phyloP scores from a whole-genome alignment of 2,113 vertebrate genomes.

The Procavia capensis region DNA sequence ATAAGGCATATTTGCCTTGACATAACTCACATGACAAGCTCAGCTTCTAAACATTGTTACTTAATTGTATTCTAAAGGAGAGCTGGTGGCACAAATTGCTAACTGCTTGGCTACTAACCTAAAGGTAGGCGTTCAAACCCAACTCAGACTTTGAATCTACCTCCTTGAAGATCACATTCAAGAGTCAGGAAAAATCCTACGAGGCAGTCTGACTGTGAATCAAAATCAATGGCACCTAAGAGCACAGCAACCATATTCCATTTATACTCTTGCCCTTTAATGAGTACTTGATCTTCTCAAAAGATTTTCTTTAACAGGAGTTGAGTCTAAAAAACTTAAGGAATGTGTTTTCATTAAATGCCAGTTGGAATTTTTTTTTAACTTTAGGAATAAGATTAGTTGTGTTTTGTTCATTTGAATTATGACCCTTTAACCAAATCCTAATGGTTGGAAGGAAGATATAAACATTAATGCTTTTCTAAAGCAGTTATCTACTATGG shows the following conservation, averaged over 20 bases:
- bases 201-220: too few relatives aligned
- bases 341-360: constrained; percentile 69
- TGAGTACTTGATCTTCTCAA: constrained; percentile 58
- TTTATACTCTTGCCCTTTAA: constrained; percentile 40
- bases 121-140: too few relatives aligned
- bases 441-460: background rate
- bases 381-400: constrained; percentile 33
- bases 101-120: too few relatives aligned
- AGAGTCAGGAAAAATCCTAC: too few relatives aligned
- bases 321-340: constrained; percentile 57
- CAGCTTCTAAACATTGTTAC: constrained; percentile 22
- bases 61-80: background rate
- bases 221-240: too few relatives aligned
- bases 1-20: background rate
- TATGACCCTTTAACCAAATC: constrained; percentile 52
- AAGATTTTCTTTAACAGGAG: constrained; percentile 64
- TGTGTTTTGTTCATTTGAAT: constrained; percentile 51
- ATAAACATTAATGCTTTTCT: background rate
- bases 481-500: background rate
- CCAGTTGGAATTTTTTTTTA: background rate
- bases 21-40: constrained; percentile 19
- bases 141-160: too few relatives aligned
- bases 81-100: too few relatives aligned
- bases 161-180: too few relatives aligned
- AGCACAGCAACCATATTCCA: background rate